Evolutionary conservation across 2,797 vertebrate species (phyloP), one percentile per base, ranked within the genome.

Genomic region (Scolopax bukidnonensis): DNA sequence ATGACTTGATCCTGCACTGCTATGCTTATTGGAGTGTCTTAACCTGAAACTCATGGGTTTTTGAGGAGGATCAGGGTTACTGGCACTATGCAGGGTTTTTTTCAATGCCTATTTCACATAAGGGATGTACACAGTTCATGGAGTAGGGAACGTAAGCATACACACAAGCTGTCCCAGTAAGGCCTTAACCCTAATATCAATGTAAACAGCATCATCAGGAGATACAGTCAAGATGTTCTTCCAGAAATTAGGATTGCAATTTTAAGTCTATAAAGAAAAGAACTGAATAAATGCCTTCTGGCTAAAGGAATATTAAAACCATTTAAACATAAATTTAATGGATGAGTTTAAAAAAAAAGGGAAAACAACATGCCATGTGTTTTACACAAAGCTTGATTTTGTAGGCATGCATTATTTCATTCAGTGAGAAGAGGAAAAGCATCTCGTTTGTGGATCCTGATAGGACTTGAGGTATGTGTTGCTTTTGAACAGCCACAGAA

Each of bases 351-450:
- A 64, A 92, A 90, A 93, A 64, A 6, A 84, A 75, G 47, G 27
- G 45, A 79, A 75, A 86, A 3, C 6, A 74, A 88, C 60, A 77
- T 3, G 2, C 4, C 33, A 11, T 24, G 3, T 10, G 5, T 67
- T 90, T 91, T 64, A 68, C 57, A 68, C 19, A 53, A 84, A 60
- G 8, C 15, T 90, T 84, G 48, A 60, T 71, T 81, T 63, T 87
- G 41, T 47, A 57, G 41, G 28, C 19, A 15, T 48, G 25, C 4
- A 71, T 4, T 64, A 25, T 36, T 71, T 68, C 50, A 84, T 47
- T 11, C 57, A 23, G 12, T 23, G 19, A 81, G 36, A 89, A 82
- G 18, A 91, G 6, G 27, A 81, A 82, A 85, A 80, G 3, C 3
- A 13, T 54, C 16, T 47, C 24, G 45, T 74, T 64, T 53, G 23